Base-by-base conservation (phyloP, 1,140 invertebrate genomes). In the Acromyrmex charruanus region DNA sequence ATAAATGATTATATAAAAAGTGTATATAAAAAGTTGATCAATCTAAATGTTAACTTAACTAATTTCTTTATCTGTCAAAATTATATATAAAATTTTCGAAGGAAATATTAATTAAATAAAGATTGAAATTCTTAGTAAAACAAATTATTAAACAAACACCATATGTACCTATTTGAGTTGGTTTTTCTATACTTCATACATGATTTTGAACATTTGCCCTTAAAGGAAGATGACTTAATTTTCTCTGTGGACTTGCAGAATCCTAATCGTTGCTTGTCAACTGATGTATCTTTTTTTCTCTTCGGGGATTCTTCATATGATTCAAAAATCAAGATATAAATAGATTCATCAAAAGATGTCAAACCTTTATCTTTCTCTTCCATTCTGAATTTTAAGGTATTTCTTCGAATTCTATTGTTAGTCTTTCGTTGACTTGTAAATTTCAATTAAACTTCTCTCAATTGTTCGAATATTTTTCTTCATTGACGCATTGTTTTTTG, bases 121-220 rank as follows among this genome's bases (percentile, higher is more conserved):
- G 9, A 21, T 53, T 18, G 1, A 49, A 68, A 31, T 71, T 25
- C 9, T 14, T 6, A 51, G 25, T 1, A 28, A 74, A 28, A 10
- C 14, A 9, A 16, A 49, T 59, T 5, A 53, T 35, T 12, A 16
- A 4, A 14, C 12, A 18, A 68, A 89, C 53, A 16, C 55, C 1
- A n/a, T n/a, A 18, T 9, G 9, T 75, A 84, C 80, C 39, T 25
- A 12, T 77, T 53, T 3, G 0, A 10, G 0, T 44, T 21, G 0
- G 1, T 63, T 16, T 75, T 21, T 49, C 61, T 74, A 1, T 44
- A 35, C 2, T 86, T 53, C 0, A 44, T 58, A 25, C 88, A 89
- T 16, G 25, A 21, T 31, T 79, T 84, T 6, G 85, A 85, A 16
- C 88, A 90, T 5, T 49, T 35, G 9, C 28, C 28, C 18, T 16